Percentiles rank a stretch among this genome's conserved stretches.
These are phyloP conservation scores for Ormyrus nitidulus DNA, from an alignment of 2,888 invertebrate genomes.

Conservation along the genomic window DNA sequence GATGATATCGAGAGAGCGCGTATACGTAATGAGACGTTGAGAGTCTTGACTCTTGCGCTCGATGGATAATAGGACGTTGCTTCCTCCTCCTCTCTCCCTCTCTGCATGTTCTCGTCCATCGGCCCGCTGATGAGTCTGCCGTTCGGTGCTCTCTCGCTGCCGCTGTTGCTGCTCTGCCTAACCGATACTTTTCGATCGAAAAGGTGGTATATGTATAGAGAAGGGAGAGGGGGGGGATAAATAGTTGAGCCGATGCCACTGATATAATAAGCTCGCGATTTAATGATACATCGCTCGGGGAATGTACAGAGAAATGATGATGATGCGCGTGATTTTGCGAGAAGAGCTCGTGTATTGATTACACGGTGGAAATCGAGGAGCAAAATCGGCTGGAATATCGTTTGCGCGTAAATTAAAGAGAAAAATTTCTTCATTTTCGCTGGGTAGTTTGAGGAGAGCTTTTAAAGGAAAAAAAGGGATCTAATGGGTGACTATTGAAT, in stretches of 20 bases:
- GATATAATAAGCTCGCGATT: constrained; percentile 48
- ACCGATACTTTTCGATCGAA: constrained; percentile 51
- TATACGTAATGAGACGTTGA: constrained; percentile 57
- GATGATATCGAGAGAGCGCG: constrained; percentile 54
- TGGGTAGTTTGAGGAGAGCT: too few relatives aligned
- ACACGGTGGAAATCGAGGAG: constrained; percentile 15
- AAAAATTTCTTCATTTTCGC: constrained; percentile 43
- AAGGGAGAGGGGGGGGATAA: constrained; percentile 19
- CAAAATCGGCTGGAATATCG: constrained; percentile 21
- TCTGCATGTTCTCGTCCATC: constrained; percentile 30
- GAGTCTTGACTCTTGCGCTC: constrained; percentile 7
- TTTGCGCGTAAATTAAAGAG: constrained; percentile 21
- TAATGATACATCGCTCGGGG: constrained; percentile 46
- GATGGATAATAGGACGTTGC: constrained; percentile 49
- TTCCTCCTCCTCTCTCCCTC: constrained; percentile 6
- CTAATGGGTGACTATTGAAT: too few relatives aligned
- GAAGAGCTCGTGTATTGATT: constrained; percentile 35
- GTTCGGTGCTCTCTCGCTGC: background rate
- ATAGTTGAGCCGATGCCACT: constrained; percentile 51
- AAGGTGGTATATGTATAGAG: constrained; percentile 11
- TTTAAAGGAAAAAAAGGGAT: too few relatives aligned
- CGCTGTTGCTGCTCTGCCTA: constrained; percentile 29
- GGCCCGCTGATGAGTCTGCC: constrained; percentile 16
- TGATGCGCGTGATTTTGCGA: constrained; percentile 28
- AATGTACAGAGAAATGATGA: constrained; percentile 35